Conservation (phyloP, 2,888 invertebrate species). For the Pteria penguin region DNA sequence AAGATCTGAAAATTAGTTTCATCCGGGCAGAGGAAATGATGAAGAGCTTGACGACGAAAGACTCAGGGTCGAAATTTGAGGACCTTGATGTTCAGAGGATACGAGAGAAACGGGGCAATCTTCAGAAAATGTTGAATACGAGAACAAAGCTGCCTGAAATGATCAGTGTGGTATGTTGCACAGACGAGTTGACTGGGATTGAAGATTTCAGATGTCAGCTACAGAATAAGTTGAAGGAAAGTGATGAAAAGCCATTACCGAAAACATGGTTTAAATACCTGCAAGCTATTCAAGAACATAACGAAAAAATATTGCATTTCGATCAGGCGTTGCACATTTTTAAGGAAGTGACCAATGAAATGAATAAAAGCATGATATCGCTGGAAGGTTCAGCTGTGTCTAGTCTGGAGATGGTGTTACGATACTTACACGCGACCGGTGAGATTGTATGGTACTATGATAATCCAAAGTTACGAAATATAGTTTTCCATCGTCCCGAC, state of each 20-base stretch:
- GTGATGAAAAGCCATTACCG: constrained; percentile 62
- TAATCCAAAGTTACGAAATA: constrained; percentile 62
- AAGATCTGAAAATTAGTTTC: constrained; percentile 38
- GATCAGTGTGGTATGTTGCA: constrained; percentile 71
- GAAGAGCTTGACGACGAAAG: constrained; percentile 49
- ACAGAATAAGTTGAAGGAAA: constrained; percentile 49
- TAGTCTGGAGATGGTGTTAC: constrained; percentile 67
- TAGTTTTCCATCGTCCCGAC: constrained; percentile 73
- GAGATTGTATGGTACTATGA: constrained; percentile 75
- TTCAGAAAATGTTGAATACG: constrained; percentile 65
- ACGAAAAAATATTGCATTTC: constrained; percentile 65
- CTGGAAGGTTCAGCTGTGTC: constrained; percentile 67
- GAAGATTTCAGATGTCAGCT: constrained; percentile 54
- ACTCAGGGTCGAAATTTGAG: constrained; percentile 64
- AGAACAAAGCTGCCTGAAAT: constrained; percentile 62
- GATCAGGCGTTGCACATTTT: constrained; percentile 62
- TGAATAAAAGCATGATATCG: constrained; percentile 67
- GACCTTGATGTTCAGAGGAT: constrained; percentile 68
- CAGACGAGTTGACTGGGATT: constrained; percentile 66
- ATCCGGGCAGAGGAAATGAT: constrained; percentile 47
- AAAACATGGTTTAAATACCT: constrained; percentile 71
- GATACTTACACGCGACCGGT: constrained; percentile 68
- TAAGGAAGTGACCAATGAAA: constrained; percentile 55
- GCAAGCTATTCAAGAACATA: constrained; percentile 59
- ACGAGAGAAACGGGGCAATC: constrained; percentile 63